These are phyloP conservation scores for Diogma glabrata DNA, from an alignment of 2,888 invertebrate species.

Conservation along the genomic window DNA sequence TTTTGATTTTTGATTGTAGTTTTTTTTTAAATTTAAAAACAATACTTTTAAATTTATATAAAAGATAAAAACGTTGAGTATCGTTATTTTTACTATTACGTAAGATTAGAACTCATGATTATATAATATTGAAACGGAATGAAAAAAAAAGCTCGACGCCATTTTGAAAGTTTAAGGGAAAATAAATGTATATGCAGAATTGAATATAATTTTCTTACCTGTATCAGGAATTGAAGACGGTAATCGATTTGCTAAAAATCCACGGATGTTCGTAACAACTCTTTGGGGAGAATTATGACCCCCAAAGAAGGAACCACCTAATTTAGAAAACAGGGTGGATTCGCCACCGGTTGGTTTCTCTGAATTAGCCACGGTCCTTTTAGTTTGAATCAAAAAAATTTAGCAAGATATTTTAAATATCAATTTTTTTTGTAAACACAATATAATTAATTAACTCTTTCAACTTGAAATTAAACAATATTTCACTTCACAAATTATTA, in stretches of 20 bases:
- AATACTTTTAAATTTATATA: too few relatives aligned
- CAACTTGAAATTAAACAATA: too few relatives aligned
- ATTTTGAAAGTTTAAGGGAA: too few relatives aligned
- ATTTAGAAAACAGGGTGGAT: slow-evolving; percentile 50
- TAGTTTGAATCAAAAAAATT: slow-evolving; percentile 4
- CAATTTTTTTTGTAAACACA: not conserved
- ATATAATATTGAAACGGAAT: too few relatives aligned
- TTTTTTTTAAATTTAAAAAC: too few relatives aligned
- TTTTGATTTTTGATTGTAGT: too few relatives aligned
- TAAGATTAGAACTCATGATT: too few relatives aligned
- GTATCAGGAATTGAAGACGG: slow-evolving; percentile 58
- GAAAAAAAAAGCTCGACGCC: too few relatives aligned
- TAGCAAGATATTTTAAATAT: not conserved
- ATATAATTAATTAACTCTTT: too few relatives aligned
- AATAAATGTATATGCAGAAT: too few relatives aligned
- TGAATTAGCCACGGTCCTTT: slow-evolving; percentile 37
- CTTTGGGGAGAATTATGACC: slow-evolving; percentile 56
- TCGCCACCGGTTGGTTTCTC: slow-evolving; percentile 42
- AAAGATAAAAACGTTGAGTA: too few relatives aligned
- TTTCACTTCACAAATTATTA: not conserved
- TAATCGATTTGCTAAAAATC: slow-evolving; percentile 57
- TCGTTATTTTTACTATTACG: too few relatives aligned
- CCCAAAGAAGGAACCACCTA: slow-evolving; percentile 55
- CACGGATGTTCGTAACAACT: slow-evolving; percentile 61
- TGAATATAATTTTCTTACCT: slow-evolving; percentile 42